Percentiles rank a stretch among this genome's conserved stretches.
These are phyloP conservation scores for Platycnemis pennipes DNA, from an alignment of 2,888 invertebrate species.

Conservation along the genomic window DNA sequence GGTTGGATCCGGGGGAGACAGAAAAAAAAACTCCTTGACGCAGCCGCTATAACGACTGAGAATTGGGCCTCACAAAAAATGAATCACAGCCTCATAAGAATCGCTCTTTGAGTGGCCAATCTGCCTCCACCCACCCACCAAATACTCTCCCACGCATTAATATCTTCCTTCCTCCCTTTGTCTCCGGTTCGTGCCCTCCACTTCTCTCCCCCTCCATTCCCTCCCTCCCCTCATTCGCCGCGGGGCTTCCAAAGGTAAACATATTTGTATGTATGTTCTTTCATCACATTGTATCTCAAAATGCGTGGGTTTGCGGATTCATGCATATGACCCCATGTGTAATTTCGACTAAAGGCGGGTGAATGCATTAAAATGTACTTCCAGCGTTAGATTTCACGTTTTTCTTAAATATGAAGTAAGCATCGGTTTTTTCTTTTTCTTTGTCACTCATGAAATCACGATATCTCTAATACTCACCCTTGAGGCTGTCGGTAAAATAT, in stretches of 20 bases:
- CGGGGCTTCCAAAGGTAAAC: not conserved
- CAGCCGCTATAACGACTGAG: slow-evolving; percentile 21
- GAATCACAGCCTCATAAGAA: slow-evolving; percentile 9
- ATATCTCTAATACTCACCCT: too few relatives aligned
- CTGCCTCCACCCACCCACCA: not conserved
- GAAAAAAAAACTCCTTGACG: not conserved
- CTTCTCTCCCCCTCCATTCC: not conserved
- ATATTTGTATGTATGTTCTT: not conserved
- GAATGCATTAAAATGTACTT: too few relatives aligned
- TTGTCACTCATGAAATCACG: too few relatives aligned
- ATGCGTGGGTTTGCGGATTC: not conserved
- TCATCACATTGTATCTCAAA: not conserved
- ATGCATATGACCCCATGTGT: not conserved
- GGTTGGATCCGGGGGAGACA: not conserved
- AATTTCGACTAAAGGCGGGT: too few relatives aligned
- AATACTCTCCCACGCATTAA: slow-evolving; percentile 26
- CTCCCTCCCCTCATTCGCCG: not conserved
- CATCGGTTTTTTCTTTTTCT: too few relatives aligned
- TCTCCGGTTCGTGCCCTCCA: not conserved
- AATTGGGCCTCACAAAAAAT: slow-evolving; percentile 16
- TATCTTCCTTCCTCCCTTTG: slow-evolving; percentile 5
- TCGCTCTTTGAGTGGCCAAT: slow-evolving; percentile 27
- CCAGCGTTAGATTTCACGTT: too few relatives aligned
- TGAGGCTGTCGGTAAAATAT: too few relatives aligned
- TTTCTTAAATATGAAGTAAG: too few relatives aligned